Evolutionary conservation across 1,140 invertebrate species (phyloP), one percentile per base, ranked within the genome.

Genomic region (Brachionus manjavacas): DNA sequence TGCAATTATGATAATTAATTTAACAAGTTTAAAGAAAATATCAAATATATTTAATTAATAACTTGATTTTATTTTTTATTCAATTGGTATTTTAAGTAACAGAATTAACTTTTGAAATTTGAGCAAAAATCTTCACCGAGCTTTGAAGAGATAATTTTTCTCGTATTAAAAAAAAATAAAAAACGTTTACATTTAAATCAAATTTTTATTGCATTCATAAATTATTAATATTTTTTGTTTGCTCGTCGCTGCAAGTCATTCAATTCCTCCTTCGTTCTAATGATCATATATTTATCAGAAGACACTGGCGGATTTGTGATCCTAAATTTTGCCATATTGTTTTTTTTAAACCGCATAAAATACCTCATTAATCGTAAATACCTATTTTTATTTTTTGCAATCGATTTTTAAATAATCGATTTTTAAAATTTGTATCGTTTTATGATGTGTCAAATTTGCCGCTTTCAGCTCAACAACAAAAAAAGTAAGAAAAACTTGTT

Each of bases 31-130:
- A 39, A 9, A 68, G 20, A 68, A 68, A 68, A 72, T 39, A 41
- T 72, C 68, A 72, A 72, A 72, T 72, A 72, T 72, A 72, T 41
- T 72, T 72, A 72, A 72, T 72, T 72, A 72, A 72, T 41, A 41
- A 43, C 41, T 72, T 41, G 68, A 72, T 39, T 39, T 72, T 41
- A 20, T 72, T 68, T 68, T 68, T 68, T 11, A 14, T 68, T 68
- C 31, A 16, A 31, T 68, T 72, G 68, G 68, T 72, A 72, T 72
- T 72, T 72, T 72, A 72, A 72, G 35, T 72, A 72, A 39, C 66
- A 68, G 16, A 20, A 72, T 72, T 39, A 72, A 72, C 16, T 72
- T 72, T 72, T 72, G 31, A 68, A 68, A 68, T 68, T 28, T 31
- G 31, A 72, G 39, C 31, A 35, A 72, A 72, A 72, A 41, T 41